A percentile compares a stretch with the other conserved stretches of the same genome.
phyloP scores from a whole-genome alignment of 2,888 invertebrate genomes.

The Habroteleia sp. region DNA sequence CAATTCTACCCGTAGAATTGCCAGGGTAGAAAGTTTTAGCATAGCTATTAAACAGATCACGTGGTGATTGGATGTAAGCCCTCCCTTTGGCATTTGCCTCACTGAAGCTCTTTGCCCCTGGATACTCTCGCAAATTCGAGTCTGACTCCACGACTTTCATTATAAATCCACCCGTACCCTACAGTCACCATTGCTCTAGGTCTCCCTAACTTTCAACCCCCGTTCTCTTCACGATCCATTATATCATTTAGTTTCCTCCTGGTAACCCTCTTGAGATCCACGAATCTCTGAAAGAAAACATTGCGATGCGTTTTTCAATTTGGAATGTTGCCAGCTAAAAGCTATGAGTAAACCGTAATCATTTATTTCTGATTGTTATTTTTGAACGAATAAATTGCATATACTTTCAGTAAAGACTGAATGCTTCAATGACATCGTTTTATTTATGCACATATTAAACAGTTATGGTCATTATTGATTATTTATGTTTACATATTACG shows the following conservation, averaged over 20 bases:
- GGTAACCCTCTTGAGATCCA: slow-evolving; percentile 67
- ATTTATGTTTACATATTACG: no score
- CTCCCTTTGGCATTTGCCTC: slow-evolving; percentile 64
- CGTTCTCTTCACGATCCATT: slow-evolving; percentile 76
- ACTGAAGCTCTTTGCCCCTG: slow-evolving; percentile 65
- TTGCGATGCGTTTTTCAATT: slow-evolving; percentile 80
- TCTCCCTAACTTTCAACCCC: slow-evolving; percentile 77
- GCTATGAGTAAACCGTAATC: slow-evolving; percentile 67
- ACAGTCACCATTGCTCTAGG: slow-evolving; percentile 59
- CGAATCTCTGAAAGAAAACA: slow-evolving; percentile 76
- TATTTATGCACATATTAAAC: no score
- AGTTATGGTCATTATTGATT: no score
- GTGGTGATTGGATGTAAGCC: slow-evolving; percentile 76
- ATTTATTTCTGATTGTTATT: slow-evolving; percentile 19
- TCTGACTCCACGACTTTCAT: slow-evolving; percentile 80
- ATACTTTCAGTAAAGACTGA: no score
- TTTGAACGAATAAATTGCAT: no score
- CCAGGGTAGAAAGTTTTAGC: slow-evolving; percentile 74
- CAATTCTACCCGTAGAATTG: slow-evolving; percentile 76
- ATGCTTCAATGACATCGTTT: no score
- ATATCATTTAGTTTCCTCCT: slow-evolving; percentile 76
- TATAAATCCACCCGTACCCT: slow-evolving; percentile 79
- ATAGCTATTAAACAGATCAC: slow-evolving; percentile 79
- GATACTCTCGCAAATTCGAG: slow-evolving; percentile 79
- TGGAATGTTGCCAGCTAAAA: slow-evolving; percentile 76